phyloP scores from a whole-genome alignment of 2,888 invertebrate genomes.

The Lacanobia wlatinum region DNA sequence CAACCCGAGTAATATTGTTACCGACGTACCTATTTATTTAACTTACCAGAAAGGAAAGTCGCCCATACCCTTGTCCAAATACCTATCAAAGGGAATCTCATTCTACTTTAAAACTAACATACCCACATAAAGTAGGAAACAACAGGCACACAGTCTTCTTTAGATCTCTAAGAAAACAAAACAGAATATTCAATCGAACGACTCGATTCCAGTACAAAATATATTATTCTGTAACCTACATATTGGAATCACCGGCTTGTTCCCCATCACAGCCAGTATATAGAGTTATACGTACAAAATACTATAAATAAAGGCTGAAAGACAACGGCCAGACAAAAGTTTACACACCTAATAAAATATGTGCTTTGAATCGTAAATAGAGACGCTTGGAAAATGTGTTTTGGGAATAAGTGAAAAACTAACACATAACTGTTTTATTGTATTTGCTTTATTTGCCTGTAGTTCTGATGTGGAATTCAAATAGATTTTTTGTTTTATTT shows the following conservation, averaged over 20 bases:
- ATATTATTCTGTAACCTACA: conserved; percentile 36
- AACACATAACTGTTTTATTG: conserved; percentile 39
- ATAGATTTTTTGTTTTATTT: conserved; percentile 23
- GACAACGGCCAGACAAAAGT: conserved; percentile 60
- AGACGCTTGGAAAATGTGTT: conserved; percentile 53
- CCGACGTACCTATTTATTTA: no score
- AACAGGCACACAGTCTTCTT: not conserved
- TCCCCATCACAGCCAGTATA: conserved; percentile 39
- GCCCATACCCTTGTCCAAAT: not conserved
- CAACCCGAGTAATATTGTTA: no score
- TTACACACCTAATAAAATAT: conserved; percentile 66
- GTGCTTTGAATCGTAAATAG: conserved; percentile 65
- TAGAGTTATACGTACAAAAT: conserved; percentile 40
- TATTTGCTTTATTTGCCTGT: conserved; percentile 29
- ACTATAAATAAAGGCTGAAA: conserved; percentile 59
- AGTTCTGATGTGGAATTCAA: conserved; percentile 46
- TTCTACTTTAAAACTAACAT: not conserved
- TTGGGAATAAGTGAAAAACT: conserved; percentile 51
- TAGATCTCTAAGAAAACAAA: conserved; percentile 31
- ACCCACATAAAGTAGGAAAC: not conserved
- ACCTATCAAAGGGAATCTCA: not conserved
- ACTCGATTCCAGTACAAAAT: conserved; percentile 15
- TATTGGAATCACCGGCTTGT: conserved; percentile 29
- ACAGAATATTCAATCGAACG: conserved; percentile 31
- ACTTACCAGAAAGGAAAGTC: no score